Base-by-base conservation (phyloP, 2,113 vertebrate genomes). In the Sinocyclocheilus anophthalmus region DNA sequence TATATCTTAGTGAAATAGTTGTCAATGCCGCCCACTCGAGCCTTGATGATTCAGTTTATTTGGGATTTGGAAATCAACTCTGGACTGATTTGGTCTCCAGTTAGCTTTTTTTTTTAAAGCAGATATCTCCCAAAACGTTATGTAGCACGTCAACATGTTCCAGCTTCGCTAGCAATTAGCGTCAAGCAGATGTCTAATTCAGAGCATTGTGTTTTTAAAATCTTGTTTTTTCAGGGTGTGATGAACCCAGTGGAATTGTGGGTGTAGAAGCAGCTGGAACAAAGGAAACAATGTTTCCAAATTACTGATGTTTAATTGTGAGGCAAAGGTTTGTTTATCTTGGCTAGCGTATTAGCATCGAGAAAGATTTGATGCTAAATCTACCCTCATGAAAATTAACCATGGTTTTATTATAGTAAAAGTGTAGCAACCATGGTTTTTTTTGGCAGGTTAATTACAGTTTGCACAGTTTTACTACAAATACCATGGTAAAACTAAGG, bases 21-120 rank as follows among this genome's bases (percentile, higher is more conserved):
- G 13, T 55, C 14, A 45, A 13, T 22, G 76, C 61, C 53, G 45
- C 53, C 77, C 53, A 53, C 84, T 61, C 24, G 10, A 39, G 67
- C 69, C 84, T 78, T 50, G 10, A 59, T 57, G 26, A 18, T 77
- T 30, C 26, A 65, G 45, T 57, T 84, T 86, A 42, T 0, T 81
- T 90, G 37, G 76, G 81, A 84, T 83, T 91, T 50, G 63, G 63
- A 87, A 87, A 90, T 90, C 67, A 82, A 69, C 88, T 90, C 30
- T 39, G 59, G 30, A 10, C 84, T 0, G 33, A 45, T 42, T 61
- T 24, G 83, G 18, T 26, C 72, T 57, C 42, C 12, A 61, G 45
- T 20, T 1, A 12, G 9, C 50, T 45, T 42, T 65, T 42, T 42
- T 55, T 42, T 55, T 16, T 55, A 45, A 57, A 61, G 24, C n/a